A percentile compares a stretch with the other conserved stretches of the same genome.
Conservation (phyloP, 2,113 vertebrate genomes). For the Ochotona curzoniae region DNA sequence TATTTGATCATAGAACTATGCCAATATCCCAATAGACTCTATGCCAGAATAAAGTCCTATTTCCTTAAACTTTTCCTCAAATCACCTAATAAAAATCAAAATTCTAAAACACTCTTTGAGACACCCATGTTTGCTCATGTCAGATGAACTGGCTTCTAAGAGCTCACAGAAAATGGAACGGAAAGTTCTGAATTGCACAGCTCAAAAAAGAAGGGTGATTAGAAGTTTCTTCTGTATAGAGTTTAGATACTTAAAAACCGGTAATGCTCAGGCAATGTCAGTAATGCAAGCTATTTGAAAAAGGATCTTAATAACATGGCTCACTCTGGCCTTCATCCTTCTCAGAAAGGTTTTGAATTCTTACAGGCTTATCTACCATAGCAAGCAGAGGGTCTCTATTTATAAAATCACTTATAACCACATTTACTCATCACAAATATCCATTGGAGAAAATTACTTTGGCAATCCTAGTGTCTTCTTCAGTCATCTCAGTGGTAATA, state of each 20-base stretch:
- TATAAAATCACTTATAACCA: background rate
- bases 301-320: background rate
- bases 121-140: fast-evolving
- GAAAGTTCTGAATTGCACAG: background rate
- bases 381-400: constrained; percentile 25
- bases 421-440: constrained; percentile 16
- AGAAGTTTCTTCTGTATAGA: background rate
- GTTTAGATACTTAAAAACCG: background rate
- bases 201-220: background rate
- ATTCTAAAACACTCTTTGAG: background rate
- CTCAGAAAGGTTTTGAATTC: constrained; percentile 41
- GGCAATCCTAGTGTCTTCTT: background rate
- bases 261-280: background rate
- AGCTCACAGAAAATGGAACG: too few species aligned
- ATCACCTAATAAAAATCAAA: background rate
- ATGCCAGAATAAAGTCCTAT: background rate
- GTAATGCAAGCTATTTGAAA: background rate
- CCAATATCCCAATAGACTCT: background rate
- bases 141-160: too few species aligned
- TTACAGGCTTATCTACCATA: background rate
- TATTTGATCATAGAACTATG: background rate
- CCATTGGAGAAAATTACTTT: background rate
- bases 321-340: background rate
- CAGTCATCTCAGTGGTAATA: background rate
- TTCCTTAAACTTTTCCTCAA: background rate